Evolutionary conservation across 2,797 vertebrate species (phyloP), one percentile per base, ranked within the genome.

Genomic region (Denticeps clupeoides): DNA sequence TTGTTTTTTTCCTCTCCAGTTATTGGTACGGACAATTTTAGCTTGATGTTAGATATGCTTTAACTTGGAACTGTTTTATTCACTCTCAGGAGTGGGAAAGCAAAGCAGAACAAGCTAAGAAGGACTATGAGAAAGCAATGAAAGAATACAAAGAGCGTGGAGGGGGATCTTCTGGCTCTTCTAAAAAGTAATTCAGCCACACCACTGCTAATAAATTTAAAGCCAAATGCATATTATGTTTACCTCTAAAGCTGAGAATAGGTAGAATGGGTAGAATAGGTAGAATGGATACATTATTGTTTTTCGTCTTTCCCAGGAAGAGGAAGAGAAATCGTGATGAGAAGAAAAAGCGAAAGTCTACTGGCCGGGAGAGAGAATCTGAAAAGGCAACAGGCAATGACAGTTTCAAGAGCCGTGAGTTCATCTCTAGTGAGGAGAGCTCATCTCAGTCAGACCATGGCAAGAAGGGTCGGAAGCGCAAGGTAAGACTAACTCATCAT

Each of bases 321-420:
- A 88, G 60, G 48, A 64, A 60, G 25, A 40, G 31, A 18, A 60
- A 52, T 51, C 47, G 22, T 29, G 62, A 68, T 16, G 61, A 64
- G 13, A 58, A 51, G 38, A 65, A 43, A 45, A 77, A 72, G 62
- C 81, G 75, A 55, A 72, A 75, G 48, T 66, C 79, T 55, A 68
- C 65, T 4, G 66, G 62, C 1, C 57, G 22, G 19, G 63, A 72
- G 46, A 49, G 45, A 43, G 65, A 68, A 21, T 55, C 38, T 38
- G 60, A 56, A 21, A 45, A 43, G 27, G 6, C 28, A 8, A 11
- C 65, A 65, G 56, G 40, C 69, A 85, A 66, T 3, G 71, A 73
- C 22, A 85, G 77, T 62, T 88, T 87, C 66, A 89, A 89, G 69
- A 89, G 87, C 71, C 87, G 81, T 50, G 87, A 89, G 23, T 89